phyloP scores from a whole-genome alignment of 2,113 vertebrate genomes.

The Gopherus flavomarginatus region DNA sequence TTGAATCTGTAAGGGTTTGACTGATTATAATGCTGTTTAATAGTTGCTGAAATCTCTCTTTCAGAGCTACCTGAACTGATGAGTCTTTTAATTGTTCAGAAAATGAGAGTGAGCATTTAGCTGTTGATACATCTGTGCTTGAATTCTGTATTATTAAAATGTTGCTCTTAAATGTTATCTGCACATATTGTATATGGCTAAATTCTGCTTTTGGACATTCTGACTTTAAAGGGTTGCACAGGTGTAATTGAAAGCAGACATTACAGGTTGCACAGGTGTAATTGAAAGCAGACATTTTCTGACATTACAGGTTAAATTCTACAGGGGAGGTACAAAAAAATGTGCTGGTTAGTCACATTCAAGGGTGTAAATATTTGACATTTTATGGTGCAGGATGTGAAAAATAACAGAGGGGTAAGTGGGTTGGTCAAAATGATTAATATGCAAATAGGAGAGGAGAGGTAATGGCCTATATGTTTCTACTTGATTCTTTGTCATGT shows the following conservation, averaged over 20 bases:
- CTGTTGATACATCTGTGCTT: neutral
- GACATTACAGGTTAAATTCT: neutral
- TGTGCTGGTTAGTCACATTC: neutral
- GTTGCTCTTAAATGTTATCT: neutral
- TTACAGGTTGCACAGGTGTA: neutral
- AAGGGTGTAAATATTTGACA: neutral
- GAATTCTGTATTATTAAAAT: neutral
- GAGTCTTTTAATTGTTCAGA: neutral
- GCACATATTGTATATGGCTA: neutral
- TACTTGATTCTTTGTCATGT: neutral
- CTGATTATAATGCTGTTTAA: neutral
- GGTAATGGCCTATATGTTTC: neutral
- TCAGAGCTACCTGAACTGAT: neutral
- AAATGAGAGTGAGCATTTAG: conserved; percentile 13
- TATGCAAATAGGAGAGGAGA: neutral
- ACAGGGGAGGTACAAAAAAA: neutral
- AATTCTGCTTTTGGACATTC: neutral
- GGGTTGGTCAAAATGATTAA: neutral
- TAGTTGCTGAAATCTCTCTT: neutral
- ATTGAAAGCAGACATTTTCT: neutral
- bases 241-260: neutral
- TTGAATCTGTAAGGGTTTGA: neutral
- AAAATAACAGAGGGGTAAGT: neutral
- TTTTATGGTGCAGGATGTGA: neutral
- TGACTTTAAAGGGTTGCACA: neutral